Evolutionary conservation across 2,888 invertebrate genomes (phyloP).

Genomic region (Neoascia interrupta): DNA sequence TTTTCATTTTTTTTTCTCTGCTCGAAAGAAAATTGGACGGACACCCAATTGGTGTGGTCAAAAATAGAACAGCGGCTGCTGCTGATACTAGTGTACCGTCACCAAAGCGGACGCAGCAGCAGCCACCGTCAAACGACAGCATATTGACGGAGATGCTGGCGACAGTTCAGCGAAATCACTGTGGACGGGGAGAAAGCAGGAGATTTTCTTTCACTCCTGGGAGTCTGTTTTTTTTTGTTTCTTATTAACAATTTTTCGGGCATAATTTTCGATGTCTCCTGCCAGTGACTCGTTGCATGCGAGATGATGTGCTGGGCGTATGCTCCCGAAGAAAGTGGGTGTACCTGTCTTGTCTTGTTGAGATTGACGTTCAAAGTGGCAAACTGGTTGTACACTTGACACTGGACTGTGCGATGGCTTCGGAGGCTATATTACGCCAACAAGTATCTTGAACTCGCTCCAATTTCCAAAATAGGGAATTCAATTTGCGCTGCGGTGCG

Average conservation of each 20-base stretch:
- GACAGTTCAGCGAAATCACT: too few species aligned
- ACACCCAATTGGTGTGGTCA: slow-evolving; percentile 67
- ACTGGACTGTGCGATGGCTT: background rate
- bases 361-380: background rate
- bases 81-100: slow-evolving; percentile 10
- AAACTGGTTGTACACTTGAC: slow-evolving; percentile 20
- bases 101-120: slow-evolving; percentile 18
- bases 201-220: slow-evolving; percentile 14
- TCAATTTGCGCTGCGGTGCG: too few species aligned
- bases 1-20: slow-evolving; percentile 17
- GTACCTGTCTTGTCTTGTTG: slow-evolving; percentile 41
- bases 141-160: slow-evolving; percentile 39
- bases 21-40: slow-evolving; percentile 47
- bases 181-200: too few species aligned
- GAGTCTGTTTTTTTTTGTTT: background rate
- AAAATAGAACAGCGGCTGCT: slow-evolving; percentile 62
- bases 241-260: too few species aligned
- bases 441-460: too few species aligned
- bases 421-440: background rate
- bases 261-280: too few species aligned
- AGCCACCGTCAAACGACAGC: slow-evolving; percentile 33
- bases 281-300: slow-evolving; percentile 12
- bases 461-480: too few species aligned
- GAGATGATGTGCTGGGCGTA: slow-evolving; percentile 32
- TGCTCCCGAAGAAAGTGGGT: slow-evolving; percentile 41